Evolutionary conservation across 2,797 vertebrate genomes (phyloP), one percentile per base, ranked within the genome.

Genomic region (Apogon hyalosoma): DNA sequence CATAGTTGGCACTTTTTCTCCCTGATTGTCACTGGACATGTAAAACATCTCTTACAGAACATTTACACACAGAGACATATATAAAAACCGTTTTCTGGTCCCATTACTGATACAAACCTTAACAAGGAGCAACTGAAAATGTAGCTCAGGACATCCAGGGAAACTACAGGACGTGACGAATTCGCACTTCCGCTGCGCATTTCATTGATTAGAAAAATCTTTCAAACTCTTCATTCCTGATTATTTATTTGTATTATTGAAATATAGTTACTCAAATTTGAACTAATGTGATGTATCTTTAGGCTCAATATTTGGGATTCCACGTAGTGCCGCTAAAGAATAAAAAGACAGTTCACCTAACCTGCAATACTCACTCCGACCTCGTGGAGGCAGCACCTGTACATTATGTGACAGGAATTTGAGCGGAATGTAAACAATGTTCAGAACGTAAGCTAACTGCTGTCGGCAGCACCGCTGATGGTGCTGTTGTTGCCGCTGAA

Each of bases 81-180:
- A 28, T 18, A 15, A 7, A 24, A 33, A 4, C 1, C 0, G 1
- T 31, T 76, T 63, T 65, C 11, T 50, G 10, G 39, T 3, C 19
- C 57, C 63, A 71, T 57, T 28, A 40, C 39, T 15, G 12, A 39
- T 69, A 90, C 92, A 90, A 88, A 93, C 91, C 91, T 89, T 82
- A 38, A 53, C 75, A 71, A 73, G 75, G 40, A 80, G 39, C 80
- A 64, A 57, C 12, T 65, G 67, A 66, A 85, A 81, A 73, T 74
- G 69, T 66, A 76, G 71, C 53, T 87, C 69, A 79, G 49, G 31
- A 42, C 79, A 79, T 83, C 57, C 4, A 21, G 33, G 36, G 62
- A 42, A 70, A 57, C 60, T 70, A 78, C 75, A 21, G 90, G 91
- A 93, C 75, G 16, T 77, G 45, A 78, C 78, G 70, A 47, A 15